Conservation (phyloP, 2,113 vertebrate species). For the Himantopus leucocephalus region DNA sequence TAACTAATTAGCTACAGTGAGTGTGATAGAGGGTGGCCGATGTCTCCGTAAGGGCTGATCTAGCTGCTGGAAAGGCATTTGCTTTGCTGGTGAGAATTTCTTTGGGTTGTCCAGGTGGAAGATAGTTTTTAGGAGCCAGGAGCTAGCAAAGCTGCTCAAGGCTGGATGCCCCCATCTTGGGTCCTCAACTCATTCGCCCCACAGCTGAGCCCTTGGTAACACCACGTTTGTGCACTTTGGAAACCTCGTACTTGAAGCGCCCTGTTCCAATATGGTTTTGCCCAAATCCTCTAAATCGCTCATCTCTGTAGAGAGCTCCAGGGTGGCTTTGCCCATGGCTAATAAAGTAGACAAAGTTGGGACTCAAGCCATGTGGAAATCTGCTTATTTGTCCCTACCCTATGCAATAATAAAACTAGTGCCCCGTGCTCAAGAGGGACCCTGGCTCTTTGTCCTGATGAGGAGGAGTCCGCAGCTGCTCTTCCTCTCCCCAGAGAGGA, state of each 20-base stretch:
- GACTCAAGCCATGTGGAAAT: not conserved
- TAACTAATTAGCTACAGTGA: not conserved
- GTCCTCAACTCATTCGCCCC: not conserved
- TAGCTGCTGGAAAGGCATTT: not conserved
- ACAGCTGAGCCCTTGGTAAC: not conserved
- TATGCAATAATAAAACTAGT: not conserved
- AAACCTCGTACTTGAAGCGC: not conserved
- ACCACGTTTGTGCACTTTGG: not conserved
- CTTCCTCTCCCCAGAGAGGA: too few species aligned
- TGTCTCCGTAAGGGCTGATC: not conserved
- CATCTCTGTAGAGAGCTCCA: not conserved
- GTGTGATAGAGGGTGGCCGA: not conserved
- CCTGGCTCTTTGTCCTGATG: not conserved
- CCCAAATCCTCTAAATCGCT: fast-evolving
- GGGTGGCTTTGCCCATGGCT: not conserved
- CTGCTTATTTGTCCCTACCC: not conserved
- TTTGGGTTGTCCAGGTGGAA: not conserved
- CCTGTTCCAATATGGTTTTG: not conserved
- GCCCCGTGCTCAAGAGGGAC: fast-evolving
- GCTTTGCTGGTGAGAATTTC: not conserved
- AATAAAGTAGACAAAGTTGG: not conserved
- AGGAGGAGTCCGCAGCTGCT: not conserved
- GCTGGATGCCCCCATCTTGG: not conserved
- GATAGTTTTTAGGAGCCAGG: not conserved
- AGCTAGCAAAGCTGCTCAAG: not conserved